Evolutionary conservation across 2,888 invertebrate genomes (phyloP), one percentile per base, ranked within the genome.

Genomic region (Caenorhabditis becei): DNA sequence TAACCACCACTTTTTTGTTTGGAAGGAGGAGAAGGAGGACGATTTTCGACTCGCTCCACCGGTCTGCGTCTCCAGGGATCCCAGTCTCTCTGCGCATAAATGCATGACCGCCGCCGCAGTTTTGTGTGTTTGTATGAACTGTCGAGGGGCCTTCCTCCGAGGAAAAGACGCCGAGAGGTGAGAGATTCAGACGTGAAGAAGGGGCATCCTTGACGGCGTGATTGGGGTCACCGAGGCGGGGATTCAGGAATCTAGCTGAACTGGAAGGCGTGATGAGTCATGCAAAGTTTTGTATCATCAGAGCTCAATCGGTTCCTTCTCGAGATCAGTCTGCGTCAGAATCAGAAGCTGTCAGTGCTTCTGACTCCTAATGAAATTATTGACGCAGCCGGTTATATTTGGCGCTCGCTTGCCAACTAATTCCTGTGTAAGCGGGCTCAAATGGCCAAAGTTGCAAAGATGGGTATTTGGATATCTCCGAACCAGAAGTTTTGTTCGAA

Each of bases 101-200:
- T 71, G 62, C 71, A 71, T 70, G 70, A 61, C 70, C 37, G 58
- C 37, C 53, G 47, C 28, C 49, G 61, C 20, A 61, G 37, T 71
- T 71, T 71, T 49, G 51, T n/a, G n/a, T 72, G 63, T 72, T 72
- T 72, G 72, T 44, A 72, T 72, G 72, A 72, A 72, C 72, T 72
- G 72, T 74, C 65, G 65, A 35, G 53, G 53, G 54, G 63, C 28
- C 72, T 26, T 59, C 44, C 51, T 66, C 53, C 67, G 32, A 24
- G 62, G 67, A 77, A 69, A 54, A 62, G 24, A 37, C 24, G 16
- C 18, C n/a, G 54, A 62, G 51, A 58, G 32, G 54, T 44, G 54
- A 54, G 67, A 62, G 69, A 63, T 58, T 41, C 51, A 74, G 66
- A 56, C 18, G 20, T 5, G 20, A 16, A 11, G 41, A 23, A 26